Base-by-base conservation (phyloP, 2,797 vertebrate genomes). In the Okamejei kenojei region DNA sequence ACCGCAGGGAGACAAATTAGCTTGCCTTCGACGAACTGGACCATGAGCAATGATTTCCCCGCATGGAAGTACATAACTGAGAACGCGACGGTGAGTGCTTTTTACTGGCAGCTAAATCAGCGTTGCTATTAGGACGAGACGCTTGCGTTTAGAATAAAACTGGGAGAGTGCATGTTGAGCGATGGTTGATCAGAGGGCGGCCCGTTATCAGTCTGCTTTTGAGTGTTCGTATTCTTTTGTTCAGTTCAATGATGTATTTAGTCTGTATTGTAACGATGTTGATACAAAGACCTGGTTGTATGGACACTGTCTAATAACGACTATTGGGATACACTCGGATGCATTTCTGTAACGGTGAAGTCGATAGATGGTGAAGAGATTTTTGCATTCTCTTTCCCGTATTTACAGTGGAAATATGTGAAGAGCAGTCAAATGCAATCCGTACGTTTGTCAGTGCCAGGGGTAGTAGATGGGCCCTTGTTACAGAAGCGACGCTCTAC, bases 1-100 rank as follows among this genome's bases (percentile, higher is more conserved):
- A 21, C 68, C 35, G 17, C 35, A 88, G 84, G 84, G 35, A 68
- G 61, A 88, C 65, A 88, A 65, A 88, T 65, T 88, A 68, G 15
- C 90, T 68, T 73, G 65, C 35, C 68, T 71, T 26, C 90, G 68
- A 29, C 90, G 68, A 96, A 96, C 95, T 97, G 95, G 97, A 98
- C 97, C 96, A 97, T 98, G 96, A 98, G 97, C 97, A 96, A 98
- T 98, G 98, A 97, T 95, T 97, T 97, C 96, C 96, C 96, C 95
- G 94, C 97, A 94, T 98, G 98, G 98, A 98, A 97, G 96, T 98
- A 97, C 95, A 94, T 96, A 95, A 98, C 98, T 93, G 96, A 97
- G 94, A 97, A 96, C 95, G 95, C 97, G 94, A 98, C 98, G 94
- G 98, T 99, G 96, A 98, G 98, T 96, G 26, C 38, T 68, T 88